Base-by-base conservation (phyloP, 1,140 invertebrate genomes). In the Bilobella aurantiaca region DNA sequence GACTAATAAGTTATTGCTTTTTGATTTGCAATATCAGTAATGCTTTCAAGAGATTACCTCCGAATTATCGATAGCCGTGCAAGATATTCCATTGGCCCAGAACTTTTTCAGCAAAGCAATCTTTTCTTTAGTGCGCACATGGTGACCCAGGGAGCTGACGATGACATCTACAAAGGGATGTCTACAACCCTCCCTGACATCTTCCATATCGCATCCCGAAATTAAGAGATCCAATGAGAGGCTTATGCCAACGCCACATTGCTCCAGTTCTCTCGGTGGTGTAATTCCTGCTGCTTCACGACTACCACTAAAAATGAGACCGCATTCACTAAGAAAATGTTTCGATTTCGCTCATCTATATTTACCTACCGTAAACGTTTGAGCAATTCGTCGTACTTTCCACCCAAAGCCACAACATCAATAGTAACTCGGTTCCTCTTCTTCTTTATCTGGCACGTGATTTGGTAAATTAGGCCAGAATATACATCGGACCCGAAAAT, bases 401-500 rank as follows among this genome's bases (percentile, higher is more conserved):
- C 86, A 18, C 86, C 86, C 25, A 80, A 81, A n/a, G 85, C 85
- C 47, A 88, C 79, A 0, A 87, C 80, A 69, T 86, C 83, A 27
- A 80, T 73, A 63, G 76, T 78, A 12, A 67, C 66, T 72, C 80
- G 78, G 72, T 79, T 80, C 64, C 82, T 81, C 74, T 83, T 85
- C 53, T 78, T 80, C 58, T 81, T 83, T 23, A 82, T 74, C 67
- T 86, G 82, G 69, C 81, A 83, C 0, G 84, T 81, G 69, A 90
- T 81, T 77, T 90, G 85, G 76, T 82, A 89, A 62, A 88, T 83
- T 70, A 89, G 78, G 0, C 87, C 87, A 23, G 83, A 86, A 73
- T 86, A 86, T 64, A 86, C 82, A 64, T 82, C 77, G 29, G 83
- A 77, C 65, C 85, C 86, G 73, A 84, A 84, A 0, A 85, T 79